Evolutionary conservation across 1,140 invertebrate genomes (phyloP), one percentile per base, ranked within the genome.

Genomic region (Cotesia chilonis): DNA sequence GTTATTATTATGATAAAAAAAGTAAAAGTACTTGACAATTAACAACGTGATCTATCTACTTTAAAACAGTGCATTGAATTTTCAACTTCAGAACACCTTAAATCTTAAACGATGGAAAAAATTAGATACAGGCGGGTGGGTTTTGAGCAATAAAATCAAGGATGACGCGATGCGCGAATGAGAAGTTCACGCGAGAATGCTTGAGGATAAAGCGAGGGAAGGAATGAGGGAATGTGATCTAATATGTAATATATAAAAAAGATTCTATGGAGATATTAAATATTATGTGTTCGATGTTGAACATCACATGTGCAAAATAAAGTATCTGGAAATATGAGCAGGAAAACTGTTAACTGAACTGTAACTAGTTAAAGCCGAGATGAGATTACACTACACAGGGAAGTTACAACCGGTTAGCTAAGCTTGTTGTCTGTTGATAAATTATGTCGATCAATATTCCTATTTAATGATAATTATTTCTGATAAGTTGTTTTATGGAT

Each of bases 121-220:
- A 28, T 28, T 28, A 28, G 2, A n/a, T 47, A 51, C 60, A 71
- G 38, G 38, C 60, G 69, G 61, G 55, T 65, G 60, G 41, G 17
- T 52, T 12, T 65, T 10, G 35, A 51, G 41, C 69, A 68, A 64
- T 74, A 74, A 74, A 69, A 71, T 71, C 65, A 68, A 5, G 7
- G 14, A 65, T 74, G 41, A 68, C 65, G 55, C 20, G 73, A 66
- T 74, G 73, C 73, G 69, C 66, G 57, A 75, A 72, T 38, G 66
- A 28, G 37, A 70, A 57, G 61, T 59, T 68, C 51, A 1, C 35
- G 41, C 1, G 4, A 69, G 37, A 20, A 69, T 69, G 70, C 59
- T 2, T 37, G 20, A 20, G 20, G 6, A 20, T 35, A 51, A 68
- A 70, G 14, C 57, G 65, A 41, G 41, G 35, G 38, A 35, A 71